These are phyloP conservation scores for Hydra vulgaris DNA, from an alignment of 30 jellyfish, hydroid and myxozoan genomes.

Conservation along the genomic window DNA sequence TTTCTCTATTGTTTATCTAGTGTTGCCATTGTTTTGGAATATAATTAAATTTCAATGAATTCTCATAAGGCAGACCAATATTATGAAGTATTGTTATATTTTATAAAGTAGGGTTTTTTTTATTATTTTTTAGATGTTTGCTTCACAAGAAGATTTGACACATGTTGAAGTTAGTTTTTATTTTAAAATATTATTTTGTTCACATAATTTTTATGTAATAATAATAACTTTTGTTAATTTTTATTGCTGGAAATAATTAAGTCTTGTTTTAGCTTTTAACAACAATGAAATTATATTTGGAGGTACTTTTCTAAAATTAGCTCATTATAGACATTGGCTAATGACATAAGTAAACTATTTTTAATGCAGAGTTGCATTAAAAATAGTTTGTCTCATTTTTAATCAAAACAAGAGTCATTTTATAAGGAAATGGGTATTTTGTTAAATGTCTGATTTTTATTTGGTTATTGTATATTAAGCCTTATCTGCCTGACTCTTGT, in stretches of 20 bases:
- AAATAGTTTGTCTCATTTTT: background rate
- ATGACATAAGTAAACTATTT: too few species aligned
- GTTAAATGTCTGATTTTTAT: background rate
- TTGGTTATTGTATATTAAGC: too few species aligned
- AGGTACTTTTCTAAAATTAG: background rate
- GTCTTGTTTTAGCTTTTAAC: too few species aligned
- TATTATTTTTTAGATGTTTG: constrained; percentile 25
- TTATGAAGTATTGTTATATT: too few species aligned
- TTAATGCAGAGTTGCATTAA: background rate
- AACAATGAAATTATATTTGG: background rate
- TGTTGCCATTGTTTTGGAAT: too few species aligned
- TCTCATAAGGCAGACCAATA: too few species aligned
- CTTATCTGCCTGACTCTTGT: too few species aligned
- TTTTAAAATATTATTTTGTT: background rate
- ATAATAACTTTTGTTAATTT: too few species aligned
- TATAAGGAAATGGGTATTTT: background rate
- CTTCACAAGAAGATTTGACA: constrained; percentile 40
- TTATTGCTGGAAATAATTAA: background rate
- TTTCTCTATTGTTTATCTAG: too few species aligned
- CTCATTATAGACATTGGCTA: too few species aligned
- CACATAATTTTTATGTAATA: background rate
- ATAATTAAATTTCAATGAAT: too few species aligned
- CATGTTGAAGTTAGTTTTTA: constrained; percentile 19
- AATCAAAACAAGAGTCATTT: background rate
- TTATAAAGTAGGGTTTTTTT: too few species aligned